phyloP scores from a whole-genome alignment of 2,113 vertebrate species.

The Bos taurus region ARS-UCD2.0 NC_037329.1:52377001-52377500 shows the following conservation, averaged over 20 bases:
- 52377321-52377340: slow-evolving; percentile 63
- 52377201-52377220: slow-evolving; percentile 57
- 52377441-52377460: slow-evolving; percentile 50
- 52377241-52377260: slow-evolving; percentile 64
- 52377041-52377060: slow-evolving; percentile 55
- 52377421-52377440: slow-evolving; percentile 41
- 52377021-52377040: slow-evolving; percentile 33
- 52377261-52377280: slow-evolving; percentile 60
- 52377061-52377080: slow-evolving; percentile 62
- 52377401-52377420: slow-evolving; percentile 61
- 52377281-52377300: slow-evolving; percentile 69
- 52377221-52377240: slow-evolving; percentile 57
- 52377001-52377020: neutral
- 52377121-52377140: slow-evolving; percentile 73
- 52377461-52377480: slow-evolving; percentile 1
- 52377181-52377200: slow-evolving; percentile 60
- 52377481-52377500: neutral
- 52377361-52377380: slow-evolving; percentile 68
- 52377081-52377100: slow-evolving; percentile 68
- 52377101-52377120: slow-evolving; percentile 57
- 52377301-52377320: slow-evolving; percentile 57
- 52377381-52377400: slow-evolving; percentile 48
- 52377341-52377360: slow-evolving; percentile 59
- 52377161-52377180: slow-evolving; percentile 66
- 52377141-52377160: slow-evolving; percentile 70